Evolutionary conservation across 2,113 vertebrate genomes (phyloP).

Genomic region (Spizaetus ornatus): DNA sequence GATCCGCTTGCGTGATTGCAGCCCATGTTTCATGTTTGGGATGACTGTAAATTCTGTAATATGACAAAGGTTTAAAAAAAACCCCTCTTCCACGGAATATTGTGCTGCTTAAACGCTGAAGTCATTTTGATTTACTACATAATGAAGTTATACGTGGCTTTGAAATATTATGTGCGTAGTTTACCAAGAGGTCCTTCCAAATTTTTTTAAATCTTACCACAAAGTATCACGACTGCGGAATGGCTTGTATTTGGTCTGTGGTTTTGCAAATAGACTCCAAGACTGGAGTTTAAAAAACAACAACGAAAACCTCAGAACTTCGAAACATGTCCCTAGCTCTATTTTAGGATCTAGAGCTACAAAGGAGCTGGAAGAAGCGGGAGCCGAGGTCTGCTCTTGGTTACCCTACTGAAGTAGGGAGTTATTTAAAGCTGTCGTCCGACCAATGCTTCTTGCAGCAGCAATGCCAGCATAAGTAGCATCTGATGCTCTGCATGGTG

Average conservation of each 20-base stretch:
- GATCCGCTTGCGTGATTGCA: background rate
- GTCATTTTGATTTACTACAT: constrained; percentile 28
- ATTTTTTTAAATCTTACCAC: background rate
- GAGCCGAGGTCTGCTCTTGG: constrained; percentile 46
- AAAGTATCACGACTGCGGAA: background rate
- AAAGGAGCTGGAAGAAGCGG: background rate
- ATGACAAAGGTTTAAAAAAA: background rate
- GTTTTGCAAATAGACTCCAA: constrained; percentile 20
- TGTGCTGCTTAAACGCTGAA: background rate
- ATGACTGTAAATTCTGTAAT: background rate
- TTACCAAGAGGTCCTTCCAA: background rate
- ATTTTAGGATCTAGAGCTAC: constrained; percentile 8
- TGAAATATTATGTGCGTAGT: background rate
- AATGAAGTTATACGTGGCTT: background rate
- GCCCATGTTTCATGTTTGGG: background rate
- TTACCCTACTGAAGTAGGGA: constrained; percentile 22
- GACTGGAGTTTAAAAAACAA: background rate
- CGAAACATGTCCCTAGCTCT: background rate
- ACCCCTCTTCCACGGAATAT: background rate
- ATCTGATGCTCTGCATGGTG: background rate
- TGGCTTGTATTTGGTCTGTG: constrained; percentile 46
- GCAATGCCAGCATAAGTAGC: background rate
- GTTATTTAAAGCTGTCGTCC: background rate
- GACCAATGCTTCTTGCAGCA: background rate
- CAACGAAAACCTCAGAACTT: constrained; percentile 4